Conservation (phyloP, 2,797 vertebrate species). For the Phylloscopus collybita region DNA sequence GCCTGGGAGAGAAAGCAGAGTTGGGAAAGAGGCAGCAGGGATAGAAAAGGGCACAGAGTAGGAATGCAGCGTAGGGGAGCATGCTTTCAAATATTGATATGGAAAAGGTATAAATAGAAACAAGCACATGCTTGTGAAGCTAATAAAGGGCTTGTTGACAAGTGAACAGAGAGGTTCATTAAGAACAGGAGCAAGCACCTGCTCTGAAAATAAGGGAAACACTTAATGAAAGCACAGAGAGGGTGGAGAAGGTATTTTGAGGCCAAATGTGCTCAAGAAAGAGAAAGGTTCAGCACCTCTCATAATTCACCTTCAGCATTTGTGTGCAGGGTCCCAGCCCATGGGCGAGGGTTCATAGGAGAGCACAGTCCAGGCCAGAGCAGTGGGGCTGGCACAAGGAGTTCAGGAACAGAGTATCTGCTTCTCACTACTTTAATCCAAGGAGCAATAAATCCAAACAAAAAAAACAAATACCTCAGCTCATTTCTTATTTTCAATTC, state of each 20-base stretch:
- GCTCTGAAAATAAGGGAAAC: slow-evolving; percentile 23
- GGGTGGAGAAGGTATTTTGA: background rate
- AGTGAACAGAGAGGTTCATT: slow-evolving; percentile 27
- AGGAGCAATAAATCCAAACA: background rate
- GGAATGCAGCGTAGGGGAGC: background rate
- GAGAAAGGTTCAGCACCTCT: background rate
- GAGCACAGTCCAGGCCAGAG: background rate
- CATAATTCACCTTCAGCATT: accelerated
- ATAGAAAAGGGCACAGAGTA: background rate
- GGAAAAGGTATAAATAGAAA: slow-evolving; percentile 54
- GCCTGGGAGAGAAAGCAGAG: background rate
- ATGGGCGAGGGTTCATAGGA: accelerated
- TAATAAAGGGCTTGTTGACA: slow-evolving; percentile 63
- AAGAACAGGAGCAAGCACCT: background rate
- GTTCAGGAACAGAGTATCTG: background rate
- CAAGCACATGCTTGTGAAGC: background rate
- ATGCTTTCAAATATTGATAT: slow-evolving; percentile 63
- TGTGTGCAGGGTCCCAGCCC: background rate
- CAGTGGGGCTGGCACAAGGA: accelerated
- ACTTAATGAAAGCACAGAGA: background rate
- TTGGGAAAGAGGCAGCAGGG: background rate
- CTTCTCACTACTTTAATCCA: background rate
- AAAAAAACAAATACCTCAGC: background rate
- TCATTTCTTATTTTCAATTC: background rate
- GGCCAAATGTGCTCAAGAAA: background rate